A percentile compares a stretch with the other conserved stretches of the same genome.
These are phyloP conservation scores for Myotis myotis DNA, from an alignment of 2,797 vertebrate species.

Conservation along the genomic window DNA sequence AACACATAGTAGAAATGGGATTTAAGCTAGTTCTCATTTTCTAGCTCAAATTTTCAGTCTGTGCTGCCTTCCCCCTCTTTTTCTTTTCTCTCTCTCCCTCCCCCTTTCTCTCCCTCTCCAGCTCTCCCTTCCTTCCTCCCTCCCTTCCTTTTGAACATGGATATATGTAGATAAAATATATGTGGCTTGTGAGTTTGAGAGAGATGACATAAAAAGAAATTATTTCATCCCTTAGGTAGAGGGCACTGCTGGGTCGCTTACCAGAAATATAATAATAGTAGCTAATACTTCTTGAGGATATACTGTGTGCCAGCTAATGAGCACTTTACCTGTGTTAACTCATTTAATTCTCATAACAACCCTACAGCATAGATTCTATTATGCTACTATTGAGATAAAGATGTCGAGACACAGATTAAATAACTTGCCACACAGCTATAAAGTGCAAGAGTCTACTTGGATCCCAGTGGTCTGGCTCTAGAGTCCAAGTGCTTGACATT, in stretches of 20 bases:
- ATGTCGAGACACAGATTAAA: not conserved
- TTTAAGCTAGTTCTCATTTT: not conserved
- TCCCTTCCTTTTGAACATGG: not conserved
- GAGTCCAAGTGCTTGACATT: not conserved
- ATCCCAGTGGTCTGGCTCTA: not conserved
- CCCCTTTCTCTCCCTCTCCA: accelerated
- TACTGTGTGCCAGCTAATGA: not conserved
- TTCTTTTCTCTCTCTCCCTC: too few species aligned
- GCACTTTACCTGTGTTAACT: not conserved
- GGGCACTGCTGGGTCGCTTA: not conserved
- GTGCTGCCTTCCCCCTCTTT: not conserved
- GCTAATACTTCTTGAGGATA: not conserved
- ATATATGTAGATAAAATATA: not conserved
- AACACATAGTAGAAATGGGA: not conserved
- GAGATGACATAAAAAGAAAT: not conserved
- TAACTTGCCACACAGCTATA: not conserved
- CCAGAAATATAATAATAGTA: not conserved
- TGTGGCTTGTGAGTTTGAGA: constrained; percentile 12
- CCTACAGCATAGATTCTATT: not conserved
- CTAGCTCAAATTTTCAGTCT: not conserved
- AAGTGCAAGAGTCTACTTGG: not conserved
- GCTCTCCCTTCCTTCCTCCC: too few species aligned
- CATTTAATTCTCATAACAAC: not conserved
- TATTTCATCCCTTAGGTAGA: not conserved
- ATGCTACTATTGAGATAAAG: not conserved